Evolutionary conservation across 2,113 vertebrate genomes (phyloP).

Genomic region (Scortum barcoo): DNA sequence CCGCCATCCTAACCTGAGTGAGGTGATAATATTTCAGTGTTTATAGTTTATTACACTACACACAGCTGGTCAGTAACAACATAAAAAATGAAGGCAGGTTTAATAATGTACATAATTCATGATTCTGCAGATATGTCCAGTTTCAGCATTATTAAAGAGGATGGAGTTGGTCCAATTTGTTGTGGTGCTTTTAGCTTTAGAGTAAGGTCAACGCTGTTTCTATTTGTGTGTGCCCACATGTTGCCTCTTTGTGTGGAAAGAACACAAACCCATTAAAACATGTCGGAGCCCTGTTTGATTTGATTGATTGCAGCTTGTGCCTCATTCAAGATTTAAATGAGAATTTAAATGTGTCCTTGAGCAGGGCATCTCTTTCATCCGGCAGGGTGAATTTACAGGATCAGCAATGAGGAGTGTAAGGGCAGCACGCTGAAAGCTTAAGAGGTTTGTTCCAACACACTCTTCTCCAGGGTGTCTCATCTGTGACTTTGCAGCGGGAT

Average conservation of each 20-base stretch:
- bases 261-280: neutral
- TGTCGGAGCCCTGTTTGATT: neutral
- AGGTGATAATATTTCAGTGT: too few relatives aligned
- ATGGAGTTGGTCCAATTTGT: neutral
- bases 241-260: neutral
- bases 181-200: neutral
- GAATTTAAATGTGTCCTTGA: neutral
- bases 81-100: too few relatives aligned
- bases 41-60: too few relatives aligned
- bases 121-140: neutral
- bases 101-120: neutral
- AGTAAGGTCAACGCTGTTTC: neutral
- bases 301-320: slow-evolving; percentile 7
- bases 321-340: neutral
- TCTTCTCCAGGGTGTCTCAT: slow-evolving; percentile 16
- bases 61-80: too few relatives aligned
- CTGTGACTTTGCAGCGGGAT: slow-evolving; percentile 43
- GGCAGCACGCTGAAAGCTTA: slow-evolving; percentile 18
- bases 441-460: slow-evolving; percentile 15
- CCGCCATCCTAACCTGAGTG: too few relatives aligned
- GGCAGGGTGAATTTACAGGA: neutral
- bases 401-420: slow-evolving; percentile 1
- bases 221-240: neutral
- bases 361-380: slow-evolving; percentile 5
- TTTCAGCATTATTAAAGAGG: neutral